These are phyloP conservation scores for Falco columbarius DNA, from an alignment of 2,797 vertebrate species.

Conservation along the genomic window DNA sequence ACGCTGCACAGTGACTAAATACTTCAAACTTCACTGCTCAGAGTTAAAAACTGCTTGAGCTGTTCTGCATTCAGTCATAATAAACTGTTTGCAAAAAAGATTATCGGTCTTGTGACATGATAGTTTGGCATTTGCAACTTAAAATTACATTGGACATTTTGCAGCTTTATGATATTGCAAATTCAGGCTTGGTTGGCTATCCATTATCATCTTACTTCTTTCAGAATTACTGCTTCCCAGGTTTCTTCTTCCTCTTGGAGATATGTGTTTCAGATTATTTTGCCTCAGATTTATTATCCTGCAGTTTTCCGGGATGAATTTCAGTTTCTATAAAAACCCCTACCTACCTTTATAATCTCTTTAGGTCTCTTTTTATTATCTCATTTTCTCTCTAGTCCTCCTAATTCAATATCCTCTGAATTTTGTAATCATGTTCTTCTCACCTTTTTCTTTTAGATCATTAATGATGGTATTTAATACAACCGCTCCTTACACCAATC, in stretches of 20 bases:
- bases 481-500: background rate
- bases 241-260: conserved; percentile 38
- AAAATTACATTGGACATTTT: conserved; percentile 50
- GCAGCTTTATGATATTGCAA: conserved; percentile 39
- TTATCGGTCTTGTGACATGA: conserved; percentile 2
- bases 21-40: background rate
- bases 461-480: conserved; percentile 60
- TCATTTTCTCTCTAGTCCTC: conserved; percentile 55
- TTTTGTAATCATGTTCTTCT: conserved; percentile 53
- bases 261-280: conserved; percentile 54
- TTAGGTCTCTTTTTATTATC: conserved; percentile 64
- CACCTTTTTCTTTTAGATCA: conserved; percentile 46
- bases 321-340: conserved; percentile 48
- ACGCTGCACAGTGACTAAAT: background rate
- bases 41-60: background rate
- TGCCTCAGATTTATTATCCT: conserved; percentile 58
- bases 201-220: conserved; percentile 33
- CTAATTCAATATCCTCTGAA: conserved; percentile 68
- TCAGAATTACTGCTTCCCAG: conserved; percentile 39
- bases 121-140: conserved; percentile 35
- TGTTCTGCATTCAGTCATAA: background rate
- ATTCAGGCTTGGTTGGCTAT: conserved; percentile 51
- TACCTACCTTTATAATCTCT: conserved; percentile 54
- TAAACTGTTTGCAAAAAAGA: conserved; percentile 20
- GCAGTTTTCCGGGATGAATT: conserved; percentile 28